Conservation (phyloP, 2,888 invertebrate genomes). For the Cephus runcator region DNA sequence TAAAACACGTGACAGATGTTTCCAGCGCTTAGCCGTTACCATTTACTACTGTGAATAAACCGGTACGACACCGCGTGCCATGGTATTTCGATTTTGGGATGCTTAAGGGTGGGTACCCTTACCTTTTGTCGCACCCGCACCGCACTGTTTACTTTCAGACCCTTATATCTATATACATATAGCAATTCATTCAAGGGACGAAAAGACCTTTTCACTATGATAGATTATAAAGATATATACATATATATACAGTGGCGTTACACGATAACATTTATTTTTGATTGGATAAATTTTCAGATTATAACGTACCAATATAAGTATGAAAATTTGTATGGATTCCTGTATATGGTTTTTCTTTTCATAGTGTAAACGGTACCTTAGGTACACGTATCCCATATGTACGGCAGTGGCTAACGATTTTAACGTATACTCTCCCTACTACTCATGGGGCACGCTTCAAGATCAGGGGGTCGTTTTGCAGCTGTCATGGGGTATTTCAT, state of each 20-base stretch:
- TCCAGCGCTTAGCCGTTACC: background rate
- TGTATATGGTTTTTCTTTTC: background rate
- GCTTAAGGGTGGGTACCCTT: background rate
- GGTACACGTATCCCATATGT: background rate
- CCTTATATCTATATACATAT: background rate
- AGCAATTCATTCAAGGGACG: background rate
- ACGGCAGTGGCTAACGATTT: background rate
- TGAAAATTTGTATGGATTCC: background rate
- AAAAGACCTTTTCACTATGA: background rate
- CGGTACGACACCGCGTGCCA: background rate
- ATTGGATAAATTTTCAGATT: too few relatives aligned
- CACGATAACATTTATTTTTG: background rate
- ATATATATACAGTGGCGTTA: background rate
- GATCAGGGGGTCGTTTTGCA: conserved; percentile 34
- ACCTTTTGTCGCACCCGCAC: background rate
- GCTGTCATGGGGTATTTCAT: conserved; percentile 26
- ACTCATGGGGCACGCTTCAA: conserved; percentile 22
- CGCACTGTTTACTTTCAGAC: background rate
- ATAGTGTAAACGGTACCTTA: background rate
- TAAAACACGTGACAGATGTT: background rate
- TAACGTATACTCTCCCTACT: background rate
- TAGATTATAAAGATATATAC: background rate
- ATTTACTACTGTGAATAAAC: background rate
- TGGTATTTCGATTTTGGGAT: background rate
- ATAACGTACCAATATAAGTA: background rate